These are phyloP conservation scores for Orbicella faveolata DNA, from an alignment of 64 coral and sea anemone genomes.

Conservation along the genomic window DNA sequence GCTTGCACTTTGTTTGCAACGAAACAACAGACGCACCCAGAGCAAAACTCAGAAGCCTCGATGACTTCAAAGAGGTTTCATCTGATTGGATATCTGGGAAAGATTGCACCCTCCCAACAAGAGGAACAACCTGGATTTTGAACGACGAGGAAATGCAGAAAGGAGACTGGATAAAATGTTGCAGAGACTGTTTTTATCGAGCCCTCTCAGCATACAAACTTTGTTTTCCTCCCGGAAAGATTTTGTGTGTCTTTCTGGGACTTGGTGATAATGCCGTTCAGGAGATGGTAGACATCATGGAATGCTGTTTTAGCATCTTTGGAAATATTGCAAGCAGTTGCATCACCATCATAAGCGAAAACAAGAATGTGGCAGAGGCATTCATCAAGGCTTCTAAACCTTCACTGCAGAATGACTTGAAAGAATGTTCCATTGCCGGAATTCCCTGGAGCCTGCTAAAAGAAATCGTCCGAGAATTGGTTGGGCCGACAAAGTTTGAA, in stretches of 20 bases:
- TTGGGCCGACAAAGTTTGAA: conserved; percentile 38
- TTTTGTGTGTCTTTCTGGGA: not conserved
- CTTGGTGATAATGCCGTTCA: not conserved
- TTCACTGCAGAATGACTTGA: not conserved
- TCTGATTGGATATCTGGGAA: not conserved
- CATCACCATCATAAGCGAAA: conserved; percentile 18
- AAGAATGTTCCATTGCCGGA: conserved; percentile 31
- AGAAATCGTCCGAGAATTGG: conserved; percentile 38
- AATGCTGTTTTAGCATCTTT: conserved; percentile 37
- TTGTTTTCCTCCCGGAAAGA: not conserved
- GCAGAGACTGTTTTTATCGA: conserved; percentile 13
- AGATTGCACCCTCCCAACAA: not conserved
- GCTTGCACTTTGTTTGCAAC: conserved; percentile 36
- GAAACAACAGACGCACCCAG: conserved; percentile 9
- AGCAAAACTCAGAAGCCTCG: conserved; percentile 5
- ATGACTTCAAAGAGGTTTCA: conserved; percentile 43
- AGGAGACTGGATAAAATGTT: conserved; percentile 24
- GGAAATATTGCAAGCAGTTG: not conserved
- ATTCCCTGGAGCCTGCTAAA: conserved; percentile 18
- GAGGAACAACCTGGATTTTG: conserved; percentile 57
- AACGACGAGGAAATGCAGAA: conserved; percentile 14
- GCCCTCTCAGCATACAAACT: conserved; percentile 29
- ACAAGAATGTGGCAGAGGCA: not conserved
- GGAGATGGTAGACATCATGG: conserved; percentile 56
- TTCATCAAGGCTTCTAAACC: conserved; percentile 22